Evolutionary conservation across 1,140 invertebrate species (phyloP).

Genomic region (Mycetomoellerius zeteki): DNA sequence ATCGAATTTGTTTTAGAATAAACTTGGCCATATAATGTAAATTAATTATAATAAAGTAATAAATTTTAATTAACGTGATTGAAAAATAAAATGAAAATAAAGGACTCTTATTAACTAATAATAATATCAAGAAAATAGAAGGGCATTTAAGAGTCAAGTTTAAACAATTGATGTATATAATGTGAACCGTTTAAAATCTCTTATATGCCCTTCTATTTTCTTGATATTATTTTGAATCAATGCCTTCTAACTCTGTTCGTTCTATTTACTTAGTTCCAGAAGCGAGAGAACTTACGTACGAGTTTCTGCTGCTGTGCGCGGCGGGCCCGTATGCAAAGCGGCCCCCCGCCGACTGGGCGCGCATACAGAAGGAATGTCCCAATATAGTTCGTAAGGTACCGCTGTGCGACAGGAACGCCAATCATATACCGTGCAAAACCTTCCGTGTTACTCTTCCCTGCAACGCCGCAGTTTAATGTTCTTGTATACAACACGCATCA

Average conservation of each 20-base stretch:
- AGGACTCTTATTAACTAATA: no score
- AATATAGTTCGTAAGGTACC: slow-evolving; percentile 87
- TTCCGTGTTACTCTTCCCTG: slow-evolving; percentile 70
- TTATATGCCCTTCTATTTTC: no score
- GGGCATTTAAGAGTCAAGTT: no score
- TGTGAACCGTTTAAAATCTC: no score
- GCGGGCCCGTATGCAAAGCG: slow-evolving; percentile 87
- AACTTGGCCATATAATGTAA: neutral
- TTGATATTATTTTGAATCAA: neutral
- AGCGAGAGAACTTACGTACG: slow-evolving; percentile 86
- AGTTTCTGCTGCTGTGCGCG: slow-evolving; percentile 87
- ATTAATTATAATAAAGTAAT: neutral
- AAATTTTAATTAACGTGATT: neutral
- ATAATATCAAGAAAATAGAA: no score
- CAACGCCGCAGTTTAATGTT: slow-evolving; percentile 61
- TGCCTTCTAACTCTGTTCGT: neutral
- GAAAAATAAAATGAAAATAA: no score
- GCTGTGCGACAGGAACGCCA: slow-evolving; percentile 73
- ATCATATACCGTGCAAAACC: slow-evolving; percentile 72
- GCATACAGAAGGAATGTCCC: slow-evolving; percentile 87
- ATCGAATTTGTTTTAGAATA: neutral
- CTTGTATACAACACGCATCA: slow-evolving; percentile 26
- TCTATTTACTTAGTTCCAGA: slow-evolving; percentile 74
- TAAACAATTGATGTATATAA: no score
- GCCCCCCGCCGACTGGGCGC: slow-evolving; percentile 87